Evolutionary conservation across 2,797 vertebrate genomes (phyloP), one percentile per base, ranked within the genome.

Genomic region (Protosalanx chinensis): DNA sequence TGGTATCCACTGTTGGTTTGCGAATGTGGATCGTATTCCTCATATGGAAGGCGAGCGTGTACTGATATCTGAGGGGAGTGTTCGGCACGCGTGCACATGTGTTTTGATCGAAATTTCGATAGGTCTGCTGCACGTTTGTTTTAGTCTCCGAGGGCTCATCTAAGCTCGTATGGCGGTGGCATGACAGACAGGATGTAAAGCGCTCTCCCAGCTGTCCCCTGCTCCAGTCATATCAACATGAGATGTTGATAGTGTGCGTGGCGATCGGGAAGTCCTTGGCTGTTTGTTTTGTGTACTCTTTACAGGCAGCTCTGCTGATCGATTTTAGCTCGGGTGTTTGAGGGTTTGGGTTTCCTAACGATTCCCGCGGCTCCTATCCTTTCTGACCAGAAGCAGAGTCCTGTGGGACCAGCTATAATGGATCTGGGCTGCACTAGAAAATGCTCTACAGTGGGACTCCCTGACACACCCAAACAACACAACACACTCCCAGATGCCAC

Each of bases 321-420:
- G 92, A 93, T 93, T 93, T 79, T 79, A 72, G 77, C 88, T 90
- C 81, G 57, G 76, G 82, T 91, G 91, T 84, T 84, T 84, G 85
- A 88, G 86, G 89, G 82, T 87, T 92, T 85, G 81, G 81, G 84
- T 92, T 91, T 91, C 90, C 77, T 89, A 91, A 89, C 81, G 86
- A 91, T 91, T 92, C 90, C 85, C 88, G 86, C 82, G 85, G 87
- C 88, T 88, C 84, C 81, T 85, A 88, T 91, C 84, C 88, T 83
- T 85, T 87, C 84, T 91, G 88, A 88, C 90, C 91, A 91, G 88
- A 89, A 91, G 84, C 84, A 88, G 77, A n/a, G 78, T 72, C 70
- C 92, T 87, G 85, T 68, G 61, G 86, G 91, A 90, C 86, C 62
- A 33, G 81, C 64, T 69, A 81, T 64, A 80, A 86, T 76, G 71